These are phyloP conservation scores for Falco columbarius DNA, from an alignment of 2,797 vertebrate genomes.

Conservation along the genomic window DNA sequence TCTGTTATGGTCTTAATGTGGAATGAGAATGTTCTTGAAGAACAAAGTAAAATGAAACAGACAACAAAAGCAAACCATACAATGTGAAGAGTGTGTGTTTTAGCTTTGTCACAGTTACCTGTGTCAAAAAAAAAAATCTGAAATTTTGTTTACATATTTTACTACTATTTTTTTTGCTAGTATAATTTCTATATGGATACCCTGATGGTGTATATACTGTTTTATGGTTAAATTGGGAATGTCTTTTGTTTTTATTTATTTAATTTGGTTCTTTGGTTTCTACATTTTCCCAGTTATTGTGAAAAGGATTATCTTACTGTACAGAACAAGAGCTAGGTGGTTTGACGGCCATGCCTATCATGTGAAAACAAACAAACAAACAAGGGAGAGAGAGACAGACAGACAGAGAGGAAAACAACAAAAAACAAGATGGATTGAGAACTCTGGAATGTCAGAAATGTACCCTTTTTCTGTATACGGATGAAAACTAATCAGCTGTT, in stretches of 20 bases:
- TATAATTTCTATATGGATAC: constrained; percentile 78
- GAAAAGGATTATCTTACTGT: constrained; percentile 75
- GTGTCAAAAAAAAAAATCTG: constrained; percentile 78
- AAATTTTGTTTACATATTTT: constrained; percentile 86
- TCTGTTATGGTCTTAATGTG: constrained; percentile 76
- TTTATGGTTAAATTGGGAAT: constrained; percentile 72
- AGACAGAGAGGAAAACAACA: constrained; percentile 34
- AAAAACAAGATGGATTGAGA: constrained; percentile 34
- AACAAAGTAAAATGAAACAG: constrained; percentile 73
- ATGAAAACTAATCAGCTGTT: constrained; percentile 82
- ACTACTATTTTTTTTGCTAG: constrained; percentile 79
- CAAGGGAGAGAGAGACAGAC: background rate
- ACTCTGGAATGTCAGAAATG: constrained; percentile 68
- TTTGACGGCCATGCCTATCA: constrained; percentile 67
- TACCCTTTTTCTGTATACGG: constrained; percentile 78
- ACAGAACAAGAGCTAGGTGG: constrained; percentile 65
- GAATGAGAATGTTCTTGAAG: constrained; percentile 78
- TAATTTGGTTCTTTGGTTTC: constrained; percentile 46
- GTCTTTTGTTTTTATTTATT: constrained; percentile 66
- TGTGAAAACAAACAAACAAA: constrained; percentile 19
- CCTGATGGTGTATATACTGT: constrained; percentile 75
- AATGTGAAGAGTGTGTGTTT: constrained; percentile 81
- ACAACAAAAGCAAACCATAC: constrained; percentile 77
- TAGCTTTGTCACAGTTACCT: constrained; percentile 82
- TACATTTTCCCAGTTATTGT: constrained; percentile 65